These are phyloP conservation scores for Empidonax alnorum DNA, from an alignment of 2,113 vertebrate genomes.

Conservation along the genomic window DNA sequence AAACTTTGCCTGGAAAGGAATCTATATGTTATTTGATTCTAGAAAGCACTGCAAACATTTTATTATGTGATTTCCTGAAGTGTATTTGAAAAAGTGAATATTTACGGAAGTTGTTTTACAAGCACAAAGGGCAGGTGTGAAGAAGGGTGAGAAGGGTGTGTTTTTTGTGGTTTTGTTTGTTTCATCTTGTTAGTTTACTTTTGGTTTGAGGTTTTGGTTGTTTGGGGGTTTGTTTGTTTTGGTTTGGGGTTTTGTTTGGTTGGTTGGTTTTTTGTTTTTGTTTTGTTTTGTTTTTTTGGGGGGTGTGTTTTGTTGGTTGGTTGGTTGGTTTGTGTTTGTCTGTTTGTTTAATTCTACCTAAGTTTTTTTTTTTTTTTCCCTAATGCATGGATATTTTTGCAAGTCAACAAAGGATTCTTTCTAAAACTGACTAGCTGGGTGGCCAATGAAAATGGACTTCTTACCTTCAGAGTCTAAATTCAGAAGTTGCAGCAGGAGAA, in stretches of 20 bases:
- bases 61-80: not conserved
- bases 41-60: not conserved
- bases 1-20: not conserved
- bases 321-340: no score
- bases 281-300: no score
- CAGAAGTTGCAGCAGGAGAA: not conserved
- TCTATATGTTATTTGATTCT: not conserved
- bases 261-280: not conserved
- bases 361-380: not conserved
- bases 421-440: not conserved
- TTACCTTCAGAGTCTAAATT: not conserved
- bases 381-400: not conserved
- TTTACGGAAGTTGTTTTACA: not conserved
- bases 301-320: no score
- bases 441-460: not conserved
- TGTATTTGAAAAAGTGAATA: not conserved
- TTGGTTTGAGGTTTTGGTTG: no score
- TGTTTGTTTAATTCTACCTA: not conserved
- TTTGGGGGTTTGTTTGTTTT: no score
- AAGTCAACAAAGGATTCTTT: not conserved
- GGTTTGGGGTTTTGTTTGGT: no score
- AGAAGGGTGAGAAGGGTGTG: not conserved
- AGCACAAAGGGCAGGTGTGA: not conserved
- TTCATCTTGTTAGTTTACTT: not conserved
- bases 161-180: not conserved